Percentiles rank a stretch among this genome's conserved stretches.
phyloP scores from a whole-genome alignment of 2,113 vertebrate genomes.

The Pseudopipra pipra region DNA sequence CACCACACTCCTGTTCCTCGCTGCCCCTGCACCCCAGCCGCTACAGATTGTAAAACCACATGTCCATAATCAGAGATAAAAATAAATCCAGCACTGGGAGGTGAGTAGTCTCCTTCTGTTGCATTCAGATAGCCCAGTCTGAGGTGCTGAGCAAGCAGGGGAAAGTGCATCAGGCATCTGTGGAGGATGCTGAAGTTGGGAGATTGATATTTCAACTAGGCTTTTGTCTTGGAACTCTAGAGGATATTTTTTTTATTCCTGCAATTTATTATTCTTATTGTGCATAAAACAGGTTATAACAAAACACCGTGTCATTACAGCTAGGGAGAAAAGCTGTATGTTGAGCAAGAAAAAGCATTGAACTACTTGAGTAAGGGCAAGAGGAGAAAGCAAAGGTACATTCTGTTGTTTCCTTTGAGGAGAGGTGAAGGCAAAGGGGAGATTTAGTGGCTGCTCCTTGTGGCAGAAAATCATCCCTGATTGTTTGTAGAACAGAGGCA shows the following conservation, averaged over 20 bases:
- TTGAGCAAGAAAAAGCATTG: not conserved
- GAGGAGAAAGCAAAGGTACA: not conserved
- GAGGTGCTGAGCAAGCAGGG: constrained; percentile 5
- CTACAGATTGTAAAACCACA: not conserved
- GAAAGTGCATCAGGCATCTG: not conserved
- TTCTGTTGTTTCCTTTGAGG: constrained; percentile 27
- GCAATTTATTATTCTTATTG: not conserved
- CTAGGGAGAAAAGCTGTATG: not conserved
- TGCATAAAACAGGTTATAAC: constrained; percentile 20
- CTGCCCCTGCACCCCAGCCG: not conserved
- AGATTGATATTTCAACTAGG: not conserved
- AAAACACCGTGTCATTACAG: not conserved
- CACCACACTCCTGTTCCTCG: not conserved
- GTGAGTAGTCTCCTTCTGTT: not conserved
- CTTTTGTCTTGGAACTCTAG: not conserved
- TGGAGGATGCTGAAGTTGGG: not conserved
- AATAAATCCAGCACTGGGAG: not conserved
- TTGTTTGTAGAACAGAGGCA: constrained; percentile 38
- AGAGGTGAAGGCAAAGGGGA: constrained; percentile 44
- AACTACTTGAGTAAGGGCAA: not conserved
- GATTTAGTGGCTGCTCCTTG: constrained; percentile 46
- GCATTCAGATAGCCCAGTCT: not conserved
- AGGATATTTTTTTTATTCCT: not conserved
- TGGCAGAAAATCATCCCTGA: constrained; percentile 66
- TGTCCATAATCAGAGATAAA: not conserved